Conservation (phyloP, 2,113 vertebrate species). For the Micromys minutus region DNA sequence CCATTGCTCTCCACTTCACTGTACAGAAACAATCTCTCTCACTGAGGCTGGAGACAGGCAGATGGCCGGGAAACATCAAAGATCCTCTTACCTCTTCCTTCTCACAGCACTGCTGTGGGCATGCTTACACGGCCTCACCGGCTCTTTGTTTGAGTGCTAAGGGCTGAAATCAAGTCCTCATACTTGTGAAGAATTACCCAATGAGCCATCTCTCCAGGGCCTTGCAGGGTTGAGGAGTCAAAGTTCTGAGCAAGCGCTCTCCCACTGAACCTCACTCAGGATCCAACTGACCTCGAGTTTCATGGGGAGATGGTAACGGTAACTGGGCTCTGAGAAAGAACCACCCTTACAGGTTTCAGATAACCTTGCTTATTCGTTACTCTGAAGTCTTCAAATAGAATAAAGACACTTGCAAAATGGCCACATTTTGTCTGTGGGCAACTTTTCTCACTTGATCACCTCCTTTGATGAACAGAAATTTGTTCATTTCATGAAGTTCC, state of each 20-base stretch:
- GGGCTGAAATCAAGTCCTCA: not conserved
- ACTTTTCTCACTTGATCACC: not conserved
- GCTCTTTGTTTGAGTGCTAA: not conserved
- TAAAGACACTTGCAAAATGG: not conserved
- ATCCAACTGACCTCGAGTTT: not conserved
- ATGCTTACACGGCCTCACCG: not conserved
- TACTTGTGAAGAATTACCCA: not conserved
- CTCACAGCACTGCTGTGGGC: not conserved
- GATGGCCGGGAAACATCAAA: fast-evolving
- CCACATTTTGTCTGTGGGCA: not conserved
- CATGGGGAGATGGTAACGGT: not conserved
- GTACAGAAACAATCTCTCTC: not conserved
- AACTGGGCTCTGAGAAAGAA: not conserved
- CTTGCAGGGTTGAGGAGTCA: not conserved
- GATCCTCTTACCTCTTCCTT: not conserved
- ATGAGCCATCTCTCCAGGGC: not conserved
- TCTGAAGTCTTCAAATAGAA: conserved; percentile 29
- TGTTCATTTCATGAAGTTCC: conserved; percentile 19
- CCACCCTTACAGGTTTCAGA: not conserved
- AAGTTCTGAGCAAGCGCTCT: not conserved
- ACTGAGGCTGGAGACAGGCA: not conserved
- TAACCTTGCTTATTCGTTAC: not conserved
- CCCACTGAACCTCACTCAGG: too few species aligned
- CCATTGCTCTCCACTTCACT: not conserved
- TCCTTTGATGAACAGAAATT: not conserved